Conservation (phyloP, 92 coral and sea anemone species). For the Heteractis magnifica region DNA sequence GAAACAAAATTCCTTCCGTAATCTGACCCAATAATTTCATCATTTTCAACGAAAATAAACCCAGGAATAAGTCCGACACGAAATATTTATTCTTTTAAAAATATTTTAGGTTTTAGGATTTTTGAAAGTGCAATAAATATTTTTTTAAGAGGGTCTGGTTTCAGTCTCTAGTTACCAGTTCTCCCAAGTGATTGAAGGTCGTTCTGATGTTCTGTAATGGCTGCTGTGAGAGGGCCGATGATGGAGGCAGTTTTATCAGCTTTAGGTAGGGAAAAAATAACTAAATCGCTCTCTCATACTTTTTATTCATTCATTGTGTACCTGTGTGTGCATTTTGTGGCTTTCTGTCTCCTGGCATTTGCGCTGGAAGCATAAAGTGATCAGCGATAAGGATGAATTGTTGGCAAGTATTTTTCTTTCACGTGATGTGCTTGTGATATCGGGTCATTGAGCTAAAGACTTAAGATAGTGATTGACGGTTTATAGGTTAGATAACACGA, state of each 20-base stretch:
- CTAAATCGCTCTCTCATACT: not conserved
- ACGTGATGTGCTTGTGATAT: constrained; percentile 9
- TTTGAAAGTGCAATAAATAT: not conserved
- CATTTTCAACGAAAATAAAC: not conserved
- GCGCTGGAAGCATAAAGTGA: not conserved
- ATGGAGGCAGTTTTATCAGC: constrained; percentile 52
- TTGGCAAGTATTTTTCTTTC: not conserved
- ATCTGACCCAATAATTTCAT: not conserved
- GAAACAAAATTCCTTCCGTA: not conserved
- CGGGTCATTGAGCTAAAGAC: not conserved
- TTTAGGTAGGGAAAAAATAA: constrained; percentile 33
- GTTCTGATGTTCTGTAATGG: constrained; percentile 3
- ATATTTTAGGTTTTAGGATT: not conserved
- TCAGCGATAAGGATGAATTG: not conserved
- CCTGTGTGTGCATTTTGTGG: not conserved
- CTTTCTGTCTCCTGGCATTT: not conserved
- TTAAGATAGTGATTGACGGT: not conserved
- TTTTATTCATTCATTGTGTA: constrained; percentile 1
- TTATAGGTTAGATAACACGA: not conserved
- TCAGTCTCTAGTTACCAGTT: constrained; percentile 1
- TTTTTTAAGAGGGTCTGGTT: not conserved
- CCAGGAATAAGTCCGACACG: not conserved
- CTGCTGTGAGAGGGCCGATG: constrained; percentile 50
- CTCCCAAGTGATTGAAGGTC: not conserved
- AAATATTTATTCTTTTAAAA: not conserved